phyloP scores from a whole-genome alignment of 2,797 vertebrate genomes.

The Prionace glauca region DNA sequence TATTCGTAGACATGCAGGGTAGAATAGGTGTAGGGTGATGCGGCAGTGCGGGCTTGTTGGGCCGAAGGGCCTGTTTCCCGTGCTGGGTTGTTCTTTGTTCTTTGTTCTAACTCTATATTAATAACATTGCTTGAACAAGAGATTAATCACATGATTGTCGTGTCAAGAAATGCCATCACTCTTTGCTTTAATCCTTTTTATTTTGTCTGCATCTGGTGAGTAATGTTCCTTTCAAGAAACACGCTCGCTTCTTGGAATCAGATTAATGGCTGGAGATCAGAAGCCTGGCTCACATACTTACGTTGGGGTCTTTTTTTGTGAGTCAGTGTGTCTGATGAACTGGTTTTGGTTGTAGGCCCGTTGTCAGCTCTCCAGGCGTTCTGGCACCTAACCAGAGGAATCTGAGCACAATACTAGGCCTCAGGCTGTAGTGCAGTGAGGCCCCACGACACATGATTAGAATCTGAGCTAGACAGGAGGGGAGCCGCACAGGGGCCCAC shows the following conservation, averaged over 20 bases:
- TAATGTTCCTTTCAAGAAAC: not conserved
- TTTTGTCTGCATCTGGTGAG: not conserved
- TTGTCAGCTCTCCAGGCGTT: not conserved
- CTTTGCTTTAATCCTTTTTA: not conserved
- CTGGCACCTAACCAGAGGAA: not conserved
- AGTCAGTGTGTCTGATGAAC: not conserved
- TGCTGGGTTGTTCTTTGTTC: too few relatives aligned
- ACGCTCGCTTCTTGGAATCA: not conserved
- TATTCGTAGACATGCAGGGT: too few relatives aligned
- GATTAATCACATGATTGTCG: too few relatives aligned
- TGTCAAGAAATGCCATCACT: not conserved
- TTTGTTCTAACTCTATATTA: too few relatives aligned
- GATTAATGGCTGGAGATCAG: not conserved
- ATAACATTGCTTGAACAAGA: not conserved
- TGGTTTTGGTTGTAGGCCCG: not conserved
- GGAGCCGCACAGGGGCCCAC: not conserved
- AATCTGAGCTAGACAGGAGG: not conserved
- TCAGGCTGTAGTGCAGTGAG: not conserved
- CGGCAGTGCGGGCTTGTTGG: too few relatives aligned
- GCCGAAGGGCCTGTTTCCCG: too few relatives aligned
- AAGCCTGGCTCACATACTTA: not conserved
- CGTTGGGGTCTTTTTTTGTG: not conserved
- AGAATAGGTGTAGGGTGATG: too few relatives aligned
- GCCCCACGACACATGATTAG: not conserved
- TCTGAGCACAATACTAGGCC: not conserved